A percentile compares a stretch with the other conserved stretches of the same genome.
phyloP scores from a whole-genome alignment of 1,140 invertebrate genomes.

The Cheumatopsyche charites region DNA sequence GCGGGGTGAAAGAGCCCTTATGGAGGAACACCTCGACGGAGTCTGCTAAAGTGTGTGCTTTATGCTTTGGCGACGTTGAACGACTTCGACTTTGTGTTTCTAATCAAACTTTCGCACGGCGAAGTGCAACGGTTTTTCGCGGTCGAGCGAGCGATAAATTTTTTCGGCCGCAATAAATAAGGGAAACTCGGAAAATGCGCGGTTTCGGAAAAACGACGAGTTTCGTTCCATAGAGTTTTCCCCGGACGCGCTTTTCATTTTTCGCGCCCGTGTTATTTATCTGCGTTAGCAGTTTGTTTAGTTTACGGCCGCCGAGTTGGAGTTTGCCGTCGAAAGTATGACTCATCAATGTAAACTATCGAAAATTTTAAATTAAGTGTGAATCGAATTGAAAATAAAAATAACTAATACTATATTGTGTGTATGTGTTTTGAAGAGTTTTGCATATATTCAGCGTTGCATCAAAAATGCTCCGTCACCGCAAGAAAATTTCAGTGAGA shows the following conservation, averaged over 20 bases:
- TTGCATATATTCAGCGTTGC: background rate
- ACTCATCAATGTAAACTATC: too few species aligned
- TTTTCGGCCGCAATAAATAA: constrained; percentile 14
- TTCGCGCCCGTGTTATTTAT: too few species aligned
- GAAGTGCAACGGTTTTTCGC: background rate
- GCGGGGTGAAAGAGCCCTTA: constrained; percentile 22
- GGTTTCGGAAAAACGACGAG: constrained; percentile 1
- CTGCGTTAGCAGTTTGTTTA: too few species aligned
- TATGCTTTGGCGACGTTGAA: constrained; percentile 46
- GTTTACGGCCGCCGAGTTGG: too few species aligned
- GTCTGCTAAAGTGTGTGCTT: too few species aligned
- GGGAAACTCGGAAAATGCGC: background rate
- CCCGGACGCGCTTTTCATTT: too few species aligned
- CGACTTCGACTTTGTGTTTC: constrained; percentile 10
- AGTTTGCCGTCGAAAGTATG: too few species aligned
- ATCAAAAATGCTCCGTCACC: constrained; percentile 13
- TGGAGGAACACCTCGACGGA: background rate
- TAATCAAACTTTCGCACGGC: constrained; percentile 19
- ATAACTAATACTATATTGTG: too few species aligned
- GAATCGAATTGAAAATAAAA: too few species aligned
- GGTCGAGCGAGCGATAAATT: background rate
- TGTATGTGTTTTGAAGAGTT: too few species aligned
- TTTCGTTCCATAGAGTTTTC: background rate
- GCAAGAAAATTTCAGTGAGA: constrained; percentile 18
- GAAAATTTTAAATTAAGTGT: too few species aligned